These are phyloP conservation scores for Octomys mimax DNA, from an alignment of 2,797 vertebrate species.

Conservation along the genomic window DNA sequence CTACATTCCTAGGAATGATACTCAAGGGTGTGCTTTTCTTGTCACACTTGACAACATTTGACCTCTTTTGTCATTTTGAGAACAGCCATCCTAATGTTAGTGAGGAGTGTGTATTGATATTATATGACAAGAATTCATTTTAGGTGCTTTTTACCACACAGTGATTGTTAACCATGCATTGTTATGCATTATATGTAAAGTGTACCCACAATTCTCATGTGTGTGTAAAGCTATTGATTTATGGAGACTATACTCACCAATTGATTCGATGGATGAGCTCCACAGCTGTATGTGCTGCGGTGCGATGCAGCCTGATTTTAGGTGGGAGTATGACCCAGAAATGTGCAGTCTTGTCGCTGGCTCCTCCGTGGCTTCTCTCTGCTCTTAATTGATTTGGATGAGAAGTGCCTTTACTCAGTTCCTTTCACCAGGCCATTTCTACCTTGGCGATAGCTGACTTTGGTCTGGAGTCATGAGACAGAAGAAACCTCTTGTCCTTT, in stretches of 20 bases:
- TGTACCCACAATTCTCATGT: background rate
- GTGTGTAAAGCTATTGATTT: background rate
- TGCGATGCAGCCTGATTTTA: background rate
- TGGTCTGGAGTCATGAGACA: background rate
- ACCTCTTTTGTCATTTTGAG: background rate
- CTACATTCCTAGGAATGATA: background rate
- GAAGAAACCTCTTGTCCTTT: background rate
- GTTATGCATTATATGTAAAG: background rate
- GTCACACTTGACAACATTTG: background rate
- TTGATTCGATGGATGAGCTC: too few species aligned
- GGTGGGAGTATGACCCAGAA: background rate
- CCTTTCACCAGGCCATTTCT: background rate
- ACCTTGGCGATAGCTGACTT: background rate
- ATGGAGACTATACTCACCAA: background rate
- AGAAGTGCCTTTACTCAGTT: background rate
- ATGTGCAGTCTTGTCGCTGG: background rate
- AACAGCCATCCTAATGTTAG: background rate
- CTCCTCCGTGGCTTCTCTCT: background rate
- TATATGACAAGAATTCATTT: background rate
- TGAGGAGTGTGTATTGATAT: background rate
- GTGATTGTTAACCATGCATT: background rate
- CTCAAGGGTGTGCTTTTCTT: background rate
- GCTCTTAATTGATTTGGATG: background rate
- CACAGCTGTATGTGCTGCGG: background rate
- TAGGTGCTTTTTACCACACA: background rate